phyloP scores from a whole-genome alignment of 2,113 vertebrate species.

The Cisticola juncidis region DNA sequence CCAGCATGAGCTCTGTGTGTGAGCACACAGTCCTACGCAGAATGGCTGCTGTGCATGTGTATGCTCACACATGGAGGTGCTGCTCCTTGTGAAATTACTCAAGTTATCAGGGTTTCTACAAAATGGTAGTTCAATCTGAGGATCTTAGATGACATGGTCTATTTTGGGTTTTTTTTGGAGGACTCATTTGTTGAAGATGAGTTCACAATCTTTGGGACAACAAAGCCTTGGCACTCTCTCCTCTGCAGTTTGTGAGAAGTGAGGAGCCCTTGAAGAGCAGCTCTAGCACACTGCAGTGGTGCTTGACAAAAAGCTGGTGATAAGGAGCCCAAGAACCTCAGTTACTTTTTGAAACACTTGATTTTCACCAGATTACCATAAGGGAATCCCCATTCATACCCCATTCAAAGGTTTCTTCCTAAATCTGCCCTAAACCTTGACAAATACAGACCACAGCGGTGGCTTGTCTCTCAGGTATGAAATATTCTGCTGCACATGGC shows the following conservation, averaged over 20 bases:
- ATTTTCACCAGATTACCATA: background rate
- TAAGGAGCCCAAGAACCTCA: background rate
- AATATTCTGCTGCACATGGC: background rate
- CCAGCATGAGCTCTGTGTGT: background rate
- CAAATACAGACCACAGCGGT: background rate
- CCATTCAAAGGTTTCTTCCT: background rate
- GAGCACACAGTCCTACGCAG: background rate
- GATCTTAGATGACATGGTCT: background rate
- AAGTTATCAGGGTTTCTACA: background rate
- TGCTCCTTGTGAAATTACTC: background rate
- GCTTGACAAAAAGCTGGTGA: background rate
- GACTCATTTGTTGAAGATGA: background rate
- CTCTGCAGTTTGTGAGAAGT: background rate
- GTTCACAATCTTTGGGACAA: background rate
- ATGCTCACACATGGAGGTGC: background rate
- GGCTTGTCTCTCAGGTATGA: background rate
- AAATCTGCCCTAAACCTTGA: background rate
- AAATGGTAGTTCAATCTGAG: background rate
- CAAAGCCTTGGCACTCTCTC: background rate
- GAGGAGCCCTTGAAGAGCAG: background rate
- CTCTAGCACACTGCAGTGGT: background rate
- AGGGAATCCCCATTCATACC: background rate
- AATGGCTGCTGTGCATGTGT: background rate
- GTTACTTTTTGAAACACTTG: background rate
- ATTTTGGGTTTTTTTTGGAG: background rate